These are phyloP conservation scores for Lethrus apterus DNA, from an alignment of 1,140 invertebrate species.

Conservation along the genomic window DNA sequence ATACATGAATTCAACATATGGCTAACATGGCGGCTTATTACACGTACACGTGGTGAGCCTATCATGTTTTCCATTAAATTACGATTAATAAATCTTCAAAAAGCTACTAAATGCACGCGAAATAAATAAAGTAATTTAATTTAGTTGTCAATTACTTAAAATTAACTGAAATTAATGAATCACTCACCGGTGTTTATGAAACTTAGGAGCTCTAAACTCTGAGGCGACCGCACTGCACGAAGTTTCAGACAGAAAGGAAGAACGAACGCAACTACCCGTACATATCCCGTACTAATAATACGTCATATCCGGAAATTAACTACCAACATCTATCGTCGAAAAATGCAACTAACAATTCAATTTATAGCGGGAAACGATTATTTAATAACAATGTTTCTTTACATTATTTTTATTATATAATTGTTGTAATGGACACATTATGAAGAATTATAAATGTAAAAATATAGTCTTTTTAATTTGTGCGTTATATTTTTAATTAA, in stretches of 20 bases:
- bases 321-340: constrained; percentile 2
- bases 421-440: too few relatives aligned
- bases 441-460: too few relatives aligned
- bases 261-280: constrained; percentile 10
- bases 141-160: too few relatives aligned
- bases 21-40: constrained; percentile 32
- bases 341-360: too few relatives aligned
- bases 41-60: constrained; percentile 36
- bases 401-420: too few relatives aligned
- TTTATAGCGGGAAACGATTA: not conserved
- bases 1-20: constrained; percentile 33
- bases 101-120: too few relatives aligned
- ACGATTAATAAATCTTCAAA: constrained; percentile 16
- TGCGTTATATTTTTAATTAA: too few relatives aligned
- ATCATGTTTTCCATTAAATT: constrained; percentile 17
- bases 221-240: constrained; percentile 35
- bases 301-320: constrained; percentile 7
- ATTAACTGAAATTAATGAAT: not conserved
- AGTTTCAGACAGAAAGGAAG: constrained; percentile 39
- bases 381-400: too few relatives aligned
- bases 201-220: too few relatives aligned
- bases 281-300: not conserved
- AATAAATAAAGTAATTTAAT: too few relatives aligned
- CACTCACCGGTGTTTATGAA: too few relatives aligned
- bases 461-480: too few relatives aligned